Conservation (phyloP, 37 sponge, comb jelly and placozoan genomes). For the Lycopodina hypogea region DNA sequence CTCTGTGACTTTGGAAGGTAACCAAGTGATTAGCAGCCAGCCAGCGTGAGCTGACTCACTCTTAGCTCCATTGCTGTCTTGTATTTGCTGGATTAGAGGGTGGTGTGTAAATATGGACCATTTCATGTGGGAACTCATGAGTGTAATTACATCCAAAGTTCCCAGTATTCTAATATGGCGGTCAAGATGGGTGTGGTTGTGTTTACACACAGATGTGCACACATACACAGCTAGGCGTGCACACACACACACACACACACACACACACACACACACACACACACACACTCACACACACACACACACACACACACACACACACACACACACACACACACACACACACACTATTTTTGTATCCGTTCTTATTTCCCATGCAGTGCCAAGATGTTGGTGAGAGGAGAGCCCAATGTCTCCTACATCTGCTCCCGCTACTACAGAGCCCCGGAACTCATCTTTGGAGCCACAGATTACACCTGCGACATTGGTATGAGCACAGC, state of each 20-base stretch:
- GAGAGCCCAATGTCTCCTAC: conserved; percentile 96
- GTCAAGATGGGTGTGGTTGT: too few relatives aligned
- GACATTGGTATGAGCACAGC: conserved; percentile 71
- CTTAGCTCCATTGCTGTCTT: neutral
- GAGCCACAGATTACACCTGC: conserved; percentile 95
- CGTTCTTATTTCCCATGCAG: conserved; percentile 27
- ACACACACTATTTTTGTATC: neutral
- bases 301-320: too few relatives aligned
- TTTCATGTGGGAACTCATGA: conserved; percentile 56
- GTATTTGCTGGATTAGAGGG: neutral
- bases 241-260: too few relatives aligned
- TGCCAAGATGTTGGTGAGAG: conserved; percentile 92
- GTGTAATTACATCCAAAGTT: conserved; percentile 60
- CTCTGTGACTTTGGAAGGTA: conserved; percentile 97
- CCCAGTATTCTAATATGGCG: too few relatives aligned
- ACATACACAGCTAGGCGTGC: too few relatives aligned
- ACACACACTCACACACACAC: too few relatives aligned
- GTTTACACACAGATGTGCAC: too few relatives aligned
- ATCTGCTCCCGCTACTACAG: conserved; percentile 99
- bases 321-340: too few relatives aligned
- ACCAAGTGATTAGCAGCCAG: too few relatives aligned
- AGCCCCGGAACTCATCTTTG: conserved; percentile 99
- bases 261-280: too few relatives aligned
- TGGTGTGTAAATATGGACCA: too few relatives aligned
- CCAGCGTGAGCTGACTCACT: too few relatives aligned